Conservation (phyloP, 2,113 vertebrate genomes). For the Anser brachyrhynchus region DNA sequence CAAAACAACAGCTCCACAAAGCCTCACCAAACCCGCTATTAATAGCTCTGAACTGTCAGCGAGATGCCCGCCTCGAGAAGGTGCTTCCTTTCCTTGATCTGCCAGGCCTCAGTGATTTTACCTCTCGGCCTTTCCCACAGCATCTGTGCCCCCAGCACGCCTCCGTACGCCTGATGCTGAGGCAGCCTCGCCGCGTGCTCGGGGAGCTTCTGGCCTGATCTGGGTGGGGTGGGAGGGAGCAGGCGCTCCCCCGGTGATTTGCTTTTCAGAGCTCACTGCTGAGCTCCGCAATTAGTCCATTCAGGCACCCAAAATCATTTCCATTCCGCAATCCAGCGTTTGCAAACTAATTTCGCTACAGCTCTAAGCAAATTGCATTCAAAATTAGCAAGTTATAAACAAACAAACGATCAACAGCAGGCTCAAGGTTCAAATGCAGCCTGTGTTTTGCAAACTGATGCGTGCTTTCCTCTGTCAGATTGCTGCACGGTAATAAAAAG, state of each 20-base stretch:
- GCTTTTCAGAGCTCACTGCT: constrained; percentile 19
- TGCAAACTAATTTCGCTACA: constrained; percentile 9
- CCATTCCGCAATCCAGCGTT: not conserved
- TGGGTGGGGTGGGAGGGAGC: not conserved
- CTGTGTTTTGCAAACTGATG: not conserved
- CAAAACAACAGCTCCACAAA: constrained; percentile 56
- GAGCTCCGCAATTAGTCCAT: not conserved
- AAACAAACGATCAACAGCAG: not conserved
- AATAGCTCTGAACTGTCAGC: constrained; percentile 38
- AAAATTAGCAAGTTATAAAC: constrained; percentile 25
- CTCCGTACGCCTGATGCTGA: not conserved
- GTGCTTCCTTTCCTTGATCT: constrained; percentile 36
- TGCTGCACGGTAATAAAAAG: not conserved
- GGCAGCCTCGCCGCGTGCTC: not conserved
- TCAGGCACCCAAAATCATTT: constrained; percentile 23
- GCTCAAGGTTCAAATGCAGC: constrained; percentile 1
- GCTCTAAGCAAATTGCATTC: constrained; percentile 26
- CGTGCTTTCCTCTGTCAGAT: not conserved
- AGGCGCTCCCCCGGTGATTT: not conserved
- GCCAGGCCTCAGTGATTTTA: not conserved
- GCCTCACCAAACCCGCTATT: constrained; percentile 36
- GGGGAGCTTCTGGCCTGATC: not conserved
- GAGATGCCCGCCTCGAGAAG: not conserved
- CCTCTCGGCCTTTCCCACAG: not conserved
- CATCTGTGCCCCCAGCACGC: not conserved